Percentiles rank a stretch among this genome's conserved stretches.
These are phyloP conservation scores for Epinotia ramella DNA, from an alignment of 2,888 invertebrate species.

Conservation along the genomic window DNA sequence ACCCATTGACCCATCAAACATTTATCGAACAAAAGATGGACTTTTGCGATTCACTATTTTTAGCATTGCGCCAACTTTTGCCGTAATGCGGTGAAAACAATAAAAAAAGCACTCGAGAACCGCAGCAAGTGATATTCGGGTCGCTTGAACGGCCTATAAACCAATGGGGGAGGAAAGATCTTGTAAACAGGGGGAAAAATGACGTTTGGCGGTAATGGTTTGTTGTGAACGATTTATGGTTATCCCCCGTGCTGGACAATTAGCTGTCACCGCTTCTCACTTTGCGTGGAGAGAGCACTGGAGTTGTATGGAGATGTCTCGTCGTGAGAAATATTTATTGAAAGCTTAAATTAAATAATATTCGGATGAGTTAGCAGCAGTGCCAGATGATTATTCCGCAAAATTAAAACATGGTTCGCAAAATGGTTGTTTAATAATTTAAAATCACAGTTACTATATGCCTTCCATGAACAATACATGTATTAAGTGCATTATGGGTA, in stretches of 20 bases:
- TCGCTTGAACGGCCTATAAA: slow-evolving; percentile 31
- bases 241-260: slow-evolving; percentile 58
- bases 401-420: too few species aligned
- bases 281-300: slow-evolving; percentile 49
- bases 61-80: slow-evolving; percentile 4
- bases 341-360: background rate
- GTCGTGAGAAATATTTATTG: background rate
- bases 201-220: slow-evolving; percentile 44
- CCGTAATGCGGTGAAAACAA: background rate
- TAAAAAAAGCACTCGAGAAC: slow-evolving; percentile 37
- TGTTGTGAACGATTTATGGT: slow-evolving; percentile 54
- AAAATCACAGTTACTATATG: too few species aligned
- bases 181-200: slow-evolving; percentile 36
- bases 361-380: too few species aligned
- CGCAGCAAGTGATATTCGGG: slow-evolving; percentile 41
- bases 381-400: too few species aligned
- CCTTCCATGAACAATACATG: background rate
- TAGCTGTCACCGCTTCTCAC: slow-evolving; percentile 60
- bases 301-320: slow-evolving; percentile 47
- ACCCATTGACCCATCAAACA: background rate
- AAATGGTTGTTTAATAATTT: too few species aligned
- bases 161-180: slow-evolving; percentile 14
- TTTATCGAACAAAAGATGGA: background rate
- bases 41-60: background rate
- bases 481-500: too few species aligned